phyloP scores from a whole-genome alignment of 2,888 invertebrate species.

The Pyrochroa serraticornis region DNA sequence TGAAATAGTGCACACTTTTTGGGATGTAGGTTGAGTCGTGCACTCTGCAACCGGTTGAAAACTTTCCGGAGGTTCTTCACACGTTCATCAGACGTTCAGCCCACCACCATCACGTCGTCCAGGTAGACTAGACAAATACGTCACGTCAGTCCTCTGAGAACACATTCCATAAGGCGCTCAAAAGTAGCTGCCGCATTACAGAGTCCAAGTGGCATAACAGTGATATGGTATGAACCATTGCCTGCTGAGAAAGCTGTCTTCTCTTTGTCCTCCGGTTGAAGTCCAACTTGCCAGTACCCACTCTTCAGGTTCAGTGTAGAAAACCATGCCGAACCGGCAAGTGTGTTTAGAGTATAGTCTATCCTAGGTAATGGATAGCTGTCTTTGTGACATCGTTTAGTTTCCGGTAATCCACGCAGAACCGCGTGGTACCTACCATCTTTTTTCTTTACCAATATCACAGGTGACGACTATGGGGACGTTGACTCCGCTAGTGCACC shows the following conservation, averaged over 20 bases:
- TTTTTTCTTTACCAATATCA: constrained; percentile 35
- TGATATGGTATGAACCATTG: constrained; percentile 36
- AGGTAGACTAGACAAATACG: neutral
- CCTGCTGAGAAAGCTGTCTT: constrained; percentile 39
- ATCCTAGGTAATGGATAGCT: constrained; percentile 28
- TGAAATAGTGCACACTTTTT: constrained; percentile 5
- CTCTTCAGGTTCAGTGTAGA: constrained; percentile 28
- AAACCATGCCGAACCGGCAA: constrained; percentile 28
- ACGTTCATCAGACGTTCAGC: constrained; percentile 32
- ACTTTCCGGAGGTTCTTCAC: constrained; percentile 26
- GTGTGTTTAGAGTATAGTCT: constrained; percentile 31
- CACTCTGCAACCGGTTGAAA: neutral
- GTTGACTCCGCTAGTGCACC: neutral
- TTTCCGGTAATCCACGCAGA: constrained; percentile 32
- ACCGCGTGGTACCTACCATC: constrained; percentile 14
- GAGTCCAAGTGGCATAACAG: constrained; percentile 34
- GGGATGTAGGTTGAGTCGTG: neutral
- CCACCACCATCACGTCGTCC: constrained; percentile 27
- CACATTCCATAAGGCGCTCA: constrained; percentile 36
- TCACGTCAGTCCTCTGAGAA: neutral
- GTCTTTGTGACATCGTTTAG: constrained; percentile 25
- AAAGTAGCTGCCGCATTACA: constrained; percentile 39
- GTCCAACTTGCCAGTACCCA: constrained; percentile 32
- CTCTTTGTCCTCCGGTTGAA: constrained; percentile 27
- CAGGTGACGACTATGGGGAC: neutral